Percentiles rank a stretch among this genome's conserved stretches.
These are phyloP conservation scores for Gnathonemus longibarbis DNA, from an alignment of 2,113 vertebrate species.

Conservation along the genomic window DNA sequence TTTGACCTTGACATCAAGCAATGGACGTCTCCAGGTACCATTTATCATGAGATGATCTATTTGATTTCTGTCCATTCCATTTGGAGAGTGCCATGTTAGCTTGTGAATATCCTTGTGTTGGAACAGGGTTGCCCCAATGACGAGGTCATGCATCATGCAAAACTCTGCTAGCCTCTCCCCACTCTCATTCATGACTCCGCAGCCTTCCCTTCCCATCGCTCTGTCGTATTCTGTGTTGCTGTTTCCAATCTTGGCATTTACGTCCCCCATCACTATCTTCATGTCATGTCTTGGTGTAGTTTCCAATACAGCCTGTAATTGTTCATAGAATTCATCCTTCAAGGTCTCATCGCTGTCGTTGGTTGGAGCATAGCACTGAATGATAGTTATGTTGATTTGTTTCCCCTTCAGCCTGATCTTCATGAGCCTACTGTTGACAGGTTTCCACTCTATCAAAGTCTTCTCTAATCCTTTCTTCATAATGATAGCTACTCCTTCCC, in stretches of 20 bases:
- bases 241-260: conserved; percentile 3
- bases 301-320: background rate
- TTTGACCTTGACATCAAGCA: background rate
- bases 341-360: background rate
- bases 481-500: background rate
- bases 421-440: background rate
- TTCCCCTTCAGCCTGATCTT: background rate
- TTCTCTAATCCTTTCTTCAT: background rate
- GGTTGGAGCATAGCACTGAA: background rate
- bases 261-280: background rate
- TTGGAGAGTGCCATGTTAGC: background rate
- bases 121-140: too few species aligned
- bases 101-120: background rate
- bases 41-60: conserved; percentile 15
- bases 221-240: background rate
- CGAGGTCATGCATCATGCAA: background rate
- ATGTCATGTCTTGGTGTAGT: background rate
- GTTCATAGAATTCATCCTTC: background rate
- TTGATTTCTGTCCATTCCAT: background rate
- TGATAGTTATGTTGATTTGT: background rate
- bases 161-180: conserved; percentile 8
- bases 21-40: background rate
- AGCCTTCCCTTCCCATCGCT: background rate
- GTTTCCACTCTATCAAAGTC: background rate
- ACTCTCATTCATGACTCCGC: conserved; percentile 18